A percentile compares a stretch with the other conserved stretches of the same genome.
phyloP scores from a whole-genome alignment of 2,888 invertebrate species.

The Scelioninae gen. 1 region DNA sequence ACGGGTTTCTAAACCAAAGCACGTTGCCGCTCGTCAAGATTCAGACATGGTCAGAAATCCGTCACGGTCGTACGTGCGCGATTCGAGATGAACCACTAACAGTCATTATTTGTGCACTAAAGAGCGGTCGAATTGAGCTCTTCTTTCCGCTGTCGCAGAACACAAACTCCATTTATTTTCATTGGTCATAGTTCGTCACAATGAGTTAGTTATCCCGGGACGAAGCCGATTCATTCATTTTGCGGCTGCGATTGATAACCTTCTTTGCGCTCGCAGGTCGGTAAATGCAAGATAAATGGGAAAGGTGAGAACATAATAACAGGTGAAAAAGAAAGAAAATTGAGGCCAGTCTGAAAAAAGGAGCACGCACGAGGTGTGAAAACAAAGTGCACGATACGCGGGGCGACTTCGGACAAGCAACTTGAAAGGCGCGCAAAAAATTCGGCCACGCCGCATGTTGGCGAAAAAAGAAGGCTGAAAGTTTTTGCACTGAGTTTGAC shows the following conservation, averaged over 20 bases:
- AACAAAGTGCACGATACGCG: conserved; percentile 54
- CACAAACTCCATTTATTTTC: conserved; percentile 72
- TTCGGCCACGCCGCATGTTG: conserved; percentile 24
- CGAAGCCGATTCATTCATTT: conserved; percentile 35
- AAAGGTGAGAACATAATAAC: conserved; percentile 59
- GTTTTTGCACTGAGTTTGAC: conserved; percentile 70
- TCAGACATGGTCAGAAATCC: no score
- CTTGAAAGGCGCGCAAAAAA: conserved; percentile 52
- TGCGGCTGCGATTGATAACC: conserved; percentile 59
- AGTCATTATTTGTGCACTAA: conserved; percentile 73
- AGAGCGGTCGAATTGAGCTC: conserved; percentile 71
- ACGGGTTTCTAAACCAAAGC: no score
- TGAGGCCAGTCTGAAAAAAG: conserved; percentile 47
- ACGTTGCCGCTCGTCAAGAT: no score
- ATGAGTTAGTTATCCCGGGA: conserved; percentile 60
- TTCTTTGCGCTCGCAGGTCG: conserved; percentile 27
- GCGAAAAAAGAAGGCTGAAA: conserved; percentile 35
- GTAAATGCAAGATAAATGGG: conserved; percentile 57
- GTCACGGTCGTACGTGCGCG: conserved; percentile 37
- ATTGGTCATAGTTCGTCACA: conserved; percentile 72
- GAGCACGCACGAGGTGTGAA: conserved; percentile 61
- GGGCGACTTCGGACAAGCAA: conserved; percentile 36
- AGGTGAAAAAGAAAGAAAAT: conserved; percentile 59
- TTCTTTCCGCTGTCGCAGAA: conserved; percentile 58
- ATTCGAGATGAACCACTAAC: conserved; percentile 61